Evolutionary conservation across 2,113 vertebrate species (phyloP).

Genomic region (Alosa alosa): DNA sequence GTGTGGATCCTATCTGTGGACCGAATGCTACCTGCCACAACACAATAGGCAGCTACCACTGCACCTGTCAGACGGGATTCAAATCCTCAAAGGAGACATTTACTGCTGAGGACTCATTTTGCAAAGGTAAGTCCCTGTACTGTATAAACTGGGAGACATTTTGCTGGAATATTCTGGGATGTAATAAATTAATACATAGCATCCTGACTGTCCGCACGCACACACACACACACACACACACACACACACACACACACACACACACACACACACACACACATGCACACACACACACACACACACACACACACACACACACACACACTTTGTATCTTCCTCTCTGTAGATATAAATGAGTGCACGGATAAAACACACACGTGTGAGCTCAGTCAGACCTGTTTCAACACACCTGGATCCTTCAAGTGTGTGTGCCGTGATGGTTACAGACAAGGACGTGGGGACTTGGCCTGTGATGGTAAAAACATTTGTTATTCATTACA

Average conservation of each 20-base stretch:
- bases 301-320: not conserved
- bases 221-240: no score
- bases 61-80: not conserved
- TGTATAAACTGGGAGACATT: no score
- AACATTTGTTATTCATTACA: not conserved
- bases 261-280: not conserved
- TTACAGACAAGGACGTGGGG: not conserved
- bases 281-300: not conserved
- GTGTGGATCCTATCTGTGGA: not conserved
- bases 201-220: no score
- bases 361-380: not conserved
- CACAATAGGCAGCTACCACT: not conserved
- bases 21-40: not conserved
- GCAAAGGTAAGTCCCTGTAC: not conserved
- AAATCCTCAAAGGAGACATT: not conserved
- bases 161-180: no score
- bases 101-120: not conserved
- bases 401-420: slow-evolving; percentile 18
- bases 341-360: not conserved
- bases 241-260: no score
- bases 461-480: not conserved
- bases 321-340: not conserved
- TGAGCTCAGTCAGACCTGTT: not conserved
- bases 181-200: no score
- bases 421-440: not conserved